Evolutionary conservation across 2,888 invertebrate species (phyloP), one percentile per base, ranked within the genome.

Genomic region (Iselma pallidipennis): DNA sequence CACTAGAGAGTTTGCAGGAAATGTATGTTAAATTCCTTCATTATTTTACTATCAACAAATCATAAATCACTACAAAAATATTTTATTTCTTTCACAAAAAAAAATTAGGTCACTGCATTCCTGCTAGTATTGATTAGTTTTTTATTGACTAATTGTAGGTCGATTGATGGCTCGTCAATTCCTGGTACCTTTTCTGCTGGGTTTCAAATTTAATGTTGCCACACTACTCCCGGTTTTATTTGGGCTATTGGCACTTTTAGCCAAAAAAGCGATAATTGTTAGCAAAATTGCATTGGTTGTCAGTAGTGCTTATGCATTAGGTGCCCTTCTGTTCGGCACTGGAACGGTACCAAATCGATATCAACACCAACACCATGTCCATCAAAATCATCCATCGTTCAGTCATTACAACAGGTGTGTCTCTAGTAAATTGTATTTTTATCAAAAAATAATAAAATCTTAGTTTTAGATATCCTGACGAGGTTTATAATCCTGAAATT

Each of bases 201-300:
- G 92, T 6, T 86, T 93, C 68, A 93, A 93, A 81, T 91, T 94
- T 75, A 92, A 91, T 74, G 81, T 92, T 48, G 87, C 89, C 1
- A 90, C 91, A 0, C 77, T 94, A 61, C 81, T 93, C 14, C 93
- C 93, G 0, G 76, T 94, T 54, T 75, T 93, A 7, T 87, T 94
- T 64, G 91, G 91, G 1, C 76, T 87, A 7, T 80, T 93, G 33
- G 85, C 91, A 49, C 73, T 93, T 45, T 83, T 92, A 2, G 88
- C 91, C 19, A 93, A 92, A 75, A 94, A 94, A 74, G 91, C 92
- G 0, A 84, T 92, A 49, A 76, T 93, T 1, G 74, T 94, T 14
- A 90, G 90, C 49, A 93, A 94, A 77, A 65, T 93, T 53, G 91
- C 91, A 0, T 79, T 93, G 7, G 80, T 92, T 54, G 83, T 91